These are phyloP conservation scores for Turdus rufiventris DNA, from an alignment of 2,113 vertebrate species.

Conservation along the genomic window DNA sequence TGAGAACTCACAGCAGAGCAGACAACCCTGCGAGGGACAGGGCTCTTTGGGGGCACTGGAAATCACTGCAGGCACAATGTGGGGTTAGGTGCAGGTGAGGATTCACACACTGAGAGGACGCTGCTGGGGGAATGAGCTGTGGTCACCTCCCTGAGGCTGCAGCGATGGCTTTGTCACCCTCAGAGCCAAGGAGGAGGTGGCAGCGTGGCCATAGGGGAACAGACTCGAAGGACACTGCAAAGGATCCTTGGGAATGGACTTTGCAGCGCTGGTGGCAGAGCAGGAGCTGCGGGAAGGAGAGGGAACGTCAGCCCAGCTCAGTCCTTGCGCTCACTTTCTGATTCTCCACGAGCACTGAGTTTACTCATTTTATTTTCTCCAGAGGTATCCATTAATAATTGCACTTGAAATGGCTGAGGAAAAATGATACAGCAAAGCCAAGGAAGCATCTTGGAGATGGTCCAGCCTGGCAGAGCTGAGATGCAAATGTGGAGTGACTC, in stretches of 20 bases:
- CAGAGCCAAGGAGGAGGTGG: not conserved
- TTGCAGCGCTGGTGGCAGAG: not conserved
- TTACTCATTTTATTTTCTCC: not conserved
- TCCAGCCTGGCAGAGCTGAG: slow-evolving; percentile 4
- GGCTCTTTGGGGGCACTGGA: not conserved
- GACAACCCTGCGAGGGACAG: not conserved
- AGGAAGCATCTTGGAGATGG: not conserved
- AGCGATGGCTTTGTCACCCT: not conserved
- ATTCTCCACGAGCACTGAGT: not conserved
- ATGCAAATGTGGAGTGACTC: not conserved
- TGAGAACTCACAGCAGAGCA: not conserved
- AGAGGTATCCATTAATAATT: not conserved
- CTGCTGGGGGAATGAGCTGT: not conserved
- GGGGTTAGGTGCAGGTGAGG: not conserved
- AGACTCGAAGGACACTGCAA: not conserved
- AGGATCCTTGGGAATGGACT: not conserved
- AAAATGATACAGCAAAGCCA: not conserved
- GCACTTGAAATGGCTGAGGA: not conserved
- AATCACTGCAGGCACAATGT: not conserved
- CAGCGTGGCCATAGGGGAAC: rapidly evolving
- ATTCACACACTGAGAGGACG: not conserved
- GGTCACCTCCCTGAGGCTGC: not conserved
- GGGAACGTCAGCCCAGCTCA: not conserved
- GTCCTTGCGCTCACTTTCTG: not conserved
- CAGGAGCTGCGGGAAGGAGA: not conserved